Base-by-base conservation (phyloP, 2,888 invertebrate genomes). In the Drosophila cracens region DNA sequence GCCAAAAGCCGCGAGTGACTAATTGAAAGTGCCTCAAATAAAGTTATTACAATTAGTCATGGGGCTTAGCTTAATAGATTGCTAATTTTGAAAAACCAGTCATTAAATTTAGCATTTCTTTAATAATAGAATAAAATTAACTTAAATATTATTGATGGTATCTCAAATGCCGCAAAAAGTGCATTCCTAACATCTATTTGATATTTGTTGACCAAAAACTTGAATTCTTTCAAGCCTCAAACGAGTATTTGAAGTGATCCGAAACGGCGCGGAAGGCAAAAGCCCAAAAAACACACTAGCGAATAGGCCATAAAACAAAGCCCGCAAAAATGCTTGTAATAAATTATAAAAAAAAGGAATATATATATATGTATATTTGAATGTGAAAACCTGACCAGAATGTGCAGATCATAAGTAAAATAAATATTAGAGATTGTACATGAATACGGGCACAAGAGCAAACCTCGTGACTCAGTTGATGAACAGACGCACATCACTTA, bases 381-480 rank as follows among this genome's bases (percentile, higher is more conserved):
- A 11, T 54, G 54, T 54, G 18, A 27, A 43, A 70, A 64, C 49
- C 51, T 52, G 59, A 56, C n/a, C 36, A 80, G 71, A 73, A 76
- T 69, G 65, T 61, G 74, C 52, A 31, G 46, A 62, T 67, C 52
- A 77, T 60, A 67, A 70, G 70, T 59, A 51, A 67, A 76, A 81
- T 49, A 74, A 58, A 63, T 70, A 80, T 68, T 59, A 74, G 56
- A 74, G 53, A 58, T 36, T 53, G 53, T 56, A 31, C 36, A 66
- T 34, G 49, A 57, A 27, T 54, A 63, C 56, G 40, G 49, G 33
- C 46, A 59, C 10, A 52, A 25, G 49, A 68, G 53, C 10, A 56
- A 34, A 13, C 48, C 46, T 61, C 51, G 61, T 53, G 40, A 60
- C 40, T 76, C 33, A 36, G 71, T 61, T 65, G 53, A 31, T 67